These are phyloP conservation scores for Stenoptilia bipunctidactyla DNA, from an alignment of 2,888 invertebrate genomes.

Conservation along the genomic window DNA sequence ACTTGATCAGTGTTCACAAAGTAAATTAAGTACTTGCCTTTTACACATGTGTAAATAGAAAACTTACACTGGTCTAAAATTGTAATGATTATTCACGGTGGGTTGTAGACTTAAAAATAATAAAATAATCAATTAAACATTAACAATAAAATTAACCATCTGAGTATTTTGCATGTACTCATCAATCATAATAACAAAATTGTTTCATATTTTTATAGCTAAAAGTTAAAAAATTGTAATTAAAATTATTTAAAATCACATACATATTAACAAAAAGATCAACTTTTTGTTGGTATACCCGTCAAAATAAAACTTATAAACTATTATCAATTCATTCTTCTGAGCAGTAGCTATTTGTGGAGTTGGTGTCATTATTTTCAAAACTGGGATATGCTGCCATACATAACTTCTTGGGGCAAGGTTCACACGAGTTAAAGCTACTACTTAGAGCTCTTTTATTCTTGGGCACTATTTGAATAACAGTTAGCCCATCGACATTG, in stretches of 20 bases:
- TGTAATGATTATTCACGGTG: background rate
- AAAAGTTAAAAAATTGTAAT: too few relatives aligned
- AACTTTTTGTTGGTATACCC: too few relatives aligned
- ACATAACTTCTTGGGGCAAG: conserved; percentile 42
- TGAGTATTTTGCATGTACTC: too few relatives aligned
- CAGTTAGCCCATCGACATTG: conserved; percentile 27
- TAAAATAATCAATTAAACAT: background rate
- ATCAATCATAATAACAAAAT: too few relatives aligned
- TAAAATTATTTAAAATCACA: too few relatives aligned
- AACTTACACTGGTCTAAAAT: too few relatives aligned
- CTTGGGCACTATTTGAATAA: conserved; percentile 29
- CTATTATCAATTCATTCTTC: conserved; percentile 17
- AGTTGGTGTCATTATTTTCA: conserved; percentile 34
- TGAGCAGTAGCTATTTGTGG: conserved; percentile 37
- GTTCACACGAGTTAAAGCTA: conserved; percentile 40
- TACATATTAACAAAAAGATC: too few relatives aligned
- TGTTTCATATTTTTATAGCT: too few relatives aligned
- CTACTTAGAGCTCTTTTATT: conserved; percentile 41
- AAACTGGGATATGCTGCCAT: conserved; percentile 18
- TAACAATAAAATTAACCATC: background rate
- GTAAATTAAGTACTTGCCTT: too few relatives aligned
- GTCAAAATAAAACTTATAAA: too few relatives aligned
- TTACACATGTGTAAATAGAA: too few relatives aligned
- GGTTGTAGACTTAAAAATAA: background rate
- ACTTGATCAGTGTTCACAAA: too few relatives aligned